These are phyloP conservation scores for Marmota flaviventris DNA, from an alignment of 2,113 vertebrate genomes.

Conservation along the genomic window DNA sequence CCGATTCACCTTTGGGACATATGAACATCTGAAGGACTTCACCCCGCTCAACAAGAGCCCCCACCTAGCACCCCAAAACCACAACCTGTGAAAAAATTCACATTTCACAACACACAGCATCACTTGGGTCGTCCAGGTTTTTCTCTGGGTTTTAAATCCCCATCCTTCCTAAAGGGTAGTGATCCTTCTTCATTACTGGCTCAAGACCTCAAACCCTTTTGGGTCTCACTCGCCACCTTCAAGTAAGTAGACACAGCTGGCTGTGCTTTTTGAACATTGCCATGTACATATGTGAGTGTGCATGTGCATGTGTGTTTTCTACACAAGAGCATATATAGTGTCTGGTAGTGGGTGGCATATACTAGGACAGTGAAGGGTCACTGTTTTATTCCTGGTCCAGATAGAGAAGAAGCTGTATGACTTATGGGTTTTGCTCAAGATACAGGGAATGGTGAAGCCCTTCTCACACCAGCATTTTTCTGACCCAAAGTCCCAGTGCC, in stretches of 20 bases:
- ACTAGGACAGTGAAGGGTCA: neutral
- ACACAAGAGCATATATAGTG: accelerated
- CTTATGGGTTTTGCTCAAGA: neutral
- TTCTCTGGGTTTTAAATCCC: neutral
- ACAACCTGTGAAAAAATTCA: neutral
- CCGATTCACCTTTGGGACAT: neutral
- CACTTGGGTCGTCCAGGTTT: neutral
- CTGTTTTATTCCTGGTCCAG: neutral
- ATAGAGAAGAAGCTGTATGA: neutral
- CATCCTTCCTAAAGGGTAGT: neutral
- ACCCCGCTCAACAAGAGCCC: neutral
- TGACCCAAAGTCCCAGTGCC: neutral
- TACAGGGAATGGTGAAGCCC: neutral
- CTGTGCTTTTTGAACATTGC: neutral
- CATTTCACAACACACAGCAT: neutral
- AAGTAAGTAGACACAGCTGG: neutral
- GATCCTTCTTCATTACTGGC: neutral
- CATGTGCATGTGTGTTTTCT: too few species aligned
- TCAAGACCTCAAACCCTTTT: neutral
- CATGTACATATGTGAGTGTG: too few species aligned
- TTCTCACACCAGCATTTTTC: neutral
- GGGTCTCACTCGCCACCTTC: too few species aligned
- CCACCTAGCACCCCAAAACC: neutral
- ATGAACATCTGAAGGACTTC: neutral
- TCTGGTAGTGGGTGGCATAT: neutral